Evolutionary conservation across 2,797 vertebrate species (phyloP).

Genomic region (Malacoraja senta): DNA sequence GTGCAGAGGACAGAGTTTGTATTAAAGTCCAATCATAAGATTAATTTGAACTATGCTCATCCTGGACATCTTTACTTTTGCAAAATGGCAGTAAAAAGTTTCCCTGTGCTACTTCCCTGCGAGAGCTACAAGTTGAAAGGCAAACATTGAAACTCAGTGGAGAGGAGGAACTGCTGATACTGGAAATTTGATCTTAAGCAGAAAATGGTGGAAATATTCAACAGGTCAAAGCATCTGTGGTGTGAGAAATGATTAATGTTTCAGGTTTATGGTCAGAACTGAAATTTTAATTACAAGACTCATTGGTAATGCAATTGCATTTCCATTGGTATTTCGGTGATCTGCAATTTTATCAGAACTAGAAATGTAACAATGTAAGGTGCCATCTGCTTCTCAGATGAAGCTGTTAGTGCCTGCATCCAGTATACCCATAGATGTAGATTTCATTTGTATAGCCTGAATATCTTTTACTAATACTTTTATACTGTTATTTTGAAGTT

Average conservation of each 20-base stretch:
- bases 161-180: no score
- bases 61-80: not conserved
- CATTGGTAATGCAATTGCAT: not conserved
- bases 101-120: no score
- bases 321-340: not conserved
- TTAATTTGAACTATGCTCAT: not conserved
- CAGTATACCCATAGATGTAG: no score
- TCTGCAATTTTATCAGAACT: not conserved
- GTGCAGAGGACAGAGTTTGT: not conserved
- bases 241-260: no score
- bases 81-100: not conserved
- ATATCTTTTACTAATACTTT: not conserved
- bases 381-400: not conserved
- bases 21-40: not conserved
- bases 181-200: no score
- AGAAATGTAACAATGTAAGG: not conserved
- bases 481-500: not conserved
- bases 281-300: no score
- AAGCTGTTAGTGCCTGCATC: not conserved
- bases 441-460: not conserved
- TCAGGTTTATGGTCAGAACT: no score
- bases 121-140: not conserved
- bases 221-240: no score
- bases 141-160: not conserved
- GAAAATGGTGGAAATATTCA: no score